Percentiles rank a stretch among this genome's conserved stretches.
Evolutionary conservation across 2,888 invertebrate genomes (phyloP).

Genomic region (Drosophila longiperda): DNA sequence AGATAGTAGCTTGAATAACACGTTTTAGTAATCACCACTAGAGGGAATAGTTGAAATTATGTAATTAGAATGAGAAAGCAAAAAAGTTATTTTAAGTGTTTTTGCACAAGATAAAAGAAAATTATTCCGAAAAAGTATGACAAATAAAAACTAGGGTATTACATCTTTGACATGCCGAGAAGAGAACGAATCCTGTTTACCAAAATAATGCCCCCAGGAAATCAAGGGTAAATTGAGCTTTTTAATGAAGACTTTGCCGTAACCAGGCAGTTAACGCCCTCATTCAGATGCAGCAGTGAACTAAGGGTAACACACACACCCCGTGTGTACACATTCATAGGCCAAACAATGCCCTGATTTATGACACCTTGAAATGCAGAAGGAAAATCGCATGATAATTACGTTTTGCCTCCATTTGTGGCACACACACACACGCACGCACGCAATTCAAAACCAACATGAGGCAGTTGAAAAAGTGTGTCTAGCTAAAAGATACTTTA

Average conservation of each 20-base stretch:
- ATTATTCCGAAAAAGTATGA: background rate
- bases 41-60: too few species aligned
- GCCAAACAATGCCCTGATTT: conserved; percentile 69
- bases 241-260: conserved; percentile 53
- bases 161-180: background rate
- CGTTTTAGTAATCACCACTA: background rate
- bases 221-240: conserved; percentile 63
- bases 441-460: conserved; percentile 12
- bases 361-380: conserved; percentile 74
- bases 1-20: background rate
- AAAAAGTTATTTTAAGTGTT: too few species aligned
- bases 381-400: conserved; percentile 78
- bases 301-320: conserved; percentile 22
- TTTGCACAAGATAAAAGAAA: background rate
- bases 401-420: conserved; percentile 30
- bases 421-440: background rate
- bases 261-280: background rate
- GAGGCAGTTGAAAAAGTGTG: conserved; percentile 3
- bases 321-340: conserved; percentile 20
- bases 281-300: conserved; percentile 1
- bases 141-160: background rate
- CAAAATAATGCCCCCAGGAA: conserved; percentile 58
- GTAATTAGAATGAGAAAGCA: background rate
- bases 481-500: background rate
- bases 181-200: conserved; percentile 20